These are phyloP conservation scores for Vesta saturnalis DNA, from an alignment of 2,888 invertebrate genomes.

Conservation along the genomic window DNA sequence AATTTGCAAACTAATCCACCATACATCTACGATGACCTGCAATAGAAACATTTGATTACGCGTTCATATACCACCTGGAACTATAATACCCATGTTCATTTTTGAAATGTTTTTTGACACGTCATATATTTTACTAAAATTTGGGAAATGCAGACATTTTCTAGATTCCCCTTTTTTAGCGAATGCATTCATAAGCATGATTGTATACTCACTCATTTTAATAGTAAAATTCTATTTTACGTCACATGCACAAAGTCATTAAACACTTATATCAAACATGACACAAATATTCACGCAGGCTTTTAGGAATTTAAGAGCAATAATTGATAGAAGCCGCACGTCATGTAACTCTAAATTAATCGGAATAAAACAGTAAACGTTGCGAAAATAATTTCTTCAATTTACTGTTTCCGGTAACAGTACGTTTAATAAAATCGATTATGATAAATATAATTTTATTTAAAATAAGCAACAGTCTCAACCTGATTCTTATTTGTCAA, in stretches of 20 bases:
- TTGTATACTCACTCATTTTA: neutral
- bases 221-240: neutral
- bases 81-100: too few species aligned
- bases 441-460: neutral
- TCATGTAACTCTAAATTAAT: constrained; percentile 29
- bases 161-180: too few species aligned
- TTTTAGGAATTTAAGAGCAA: constrained; percentile 22
- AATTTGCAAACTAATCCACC: too few species aligned
- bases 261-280: neutral
- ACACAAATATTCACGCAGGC: constrained; percentile 17
- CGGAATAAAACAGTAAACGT: constrained; percentile 16
- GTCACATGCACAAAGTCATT: neutral
- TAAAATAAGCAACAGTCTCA: neutral
- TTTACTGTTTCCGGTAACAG: constrained; percentile 22
- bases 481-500: neutral
- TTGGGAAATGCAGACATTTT: too few species aligned
- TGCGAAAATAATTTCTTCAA: constrained; percentile 18
- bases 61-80: too few species aligned
- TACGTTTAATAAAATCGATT: constrained; percentile 6
- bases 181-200: too few species aligned
- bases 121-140: too few species aligned
- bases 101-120: too few species aligned
- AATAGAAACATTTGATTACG: too few species aligned
- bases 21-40: too few species aligned
- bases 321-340: constrained; percentile 30